A percentile compares a stretch with the other conserved stretches of the same genome.
Conservation (phyloP, 2,113 vertebrate species). For the Tamias sibiricus region DNA sequence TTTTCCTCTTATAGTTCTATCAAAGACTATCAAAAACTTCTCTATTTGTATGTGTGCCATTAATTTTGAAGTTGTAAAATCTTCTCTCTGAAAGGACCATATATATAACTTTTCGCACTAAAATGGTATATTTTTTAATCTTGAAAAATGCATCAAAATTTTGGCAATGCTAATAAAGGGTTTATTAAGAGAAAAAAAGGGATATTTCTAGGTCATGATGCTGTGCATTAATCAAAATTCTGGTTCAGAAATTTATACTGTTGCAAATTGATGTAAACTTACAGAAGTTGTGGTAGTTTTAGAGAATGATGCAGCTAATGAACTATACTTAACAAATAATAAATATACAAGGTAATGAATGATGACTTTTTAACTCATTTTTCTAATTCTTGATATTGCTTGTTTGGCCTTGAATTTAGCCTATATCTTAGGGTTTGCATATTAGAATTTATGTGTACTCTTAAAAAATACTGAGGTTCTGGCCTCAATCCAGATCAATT, state of each 20-base stretch:
- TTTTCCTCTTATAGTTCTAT: neutral
- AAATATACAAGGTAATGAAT: neutral
- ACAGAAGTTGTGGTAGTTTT: neutral
- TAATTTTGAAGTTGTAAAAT: neutral
- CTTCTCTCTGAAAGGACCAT: neutral
- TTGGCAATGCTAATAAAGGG: neutral
- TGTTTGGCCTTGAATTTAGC: neutral
- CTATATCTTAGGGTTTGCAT: neutral
- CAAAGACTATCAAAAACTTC: neutral
- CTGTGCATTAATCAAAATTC: neutral
- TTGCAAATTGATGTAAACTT: neutral
- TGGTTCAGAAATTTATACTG: neutral
- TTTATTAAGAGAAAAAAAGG: neutral
- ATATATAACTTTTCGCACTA: neutral
- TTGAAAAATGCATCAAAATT: neutral
- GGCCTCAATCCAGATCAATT: neutral
- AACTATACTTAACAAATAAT: neutral
- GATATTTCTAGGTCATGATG: conserved; percentile 17
- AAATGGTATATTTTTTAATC: conserved; percentile 22
- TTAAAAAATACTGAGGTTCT: neutral
- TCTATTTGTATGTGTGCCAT: neutral
- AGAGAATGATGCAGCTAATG: neutral
- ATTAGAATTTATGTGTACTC: neutral
- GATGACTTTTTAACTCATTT: neutral
- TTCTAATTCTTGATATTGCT: neutral